Evolutionary conservation across 2,888 invertebrate species (phyloP).

Genomic region (Nemurella pictetii): DNA sequence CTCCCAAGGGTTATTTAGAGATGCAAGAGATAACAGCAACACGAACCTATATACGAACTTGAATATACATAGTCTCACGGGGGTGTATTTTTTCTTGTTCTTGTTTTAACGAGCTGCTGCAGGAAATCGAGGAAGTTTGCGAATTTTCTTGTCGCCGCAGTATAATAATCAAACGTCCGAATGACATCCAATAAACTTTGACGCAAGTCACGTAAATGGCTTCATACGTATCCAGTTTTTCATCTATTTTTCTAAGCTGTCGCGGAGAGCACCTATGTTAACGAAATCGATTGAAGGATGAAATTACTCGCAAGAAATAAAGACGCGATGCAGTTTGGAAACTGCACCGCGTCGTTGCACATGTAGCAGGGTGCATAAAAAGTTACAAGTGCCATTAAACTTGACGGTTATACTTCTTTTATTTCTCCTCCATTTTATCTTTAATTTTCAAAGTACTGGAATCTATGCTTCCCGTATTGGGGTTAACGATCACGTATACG

Average conservation of each 20-base stretch:
- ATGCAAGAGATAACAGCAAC: not conserved
- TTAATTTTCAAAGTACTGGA: not conserved
- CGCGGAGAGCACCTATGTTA: not conserved
- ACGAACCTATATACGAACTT: not conserved
- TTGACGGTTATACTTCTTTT: not conserved
- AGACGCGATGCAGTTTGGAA: not conserved
- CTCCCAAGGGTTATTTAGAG: not conserved
- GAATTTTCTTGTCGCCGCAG: not conserved
- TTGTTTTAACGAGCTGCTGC: not conserved
- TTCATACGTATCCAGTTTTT: not conserved
- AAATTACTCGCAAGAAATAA: not conserved
- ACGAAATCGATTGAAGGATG: not conserved
- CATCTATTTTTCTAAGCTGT: not conserved
- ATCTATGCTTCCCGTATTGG: not conserved
- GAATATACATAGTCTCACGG: not conserved
- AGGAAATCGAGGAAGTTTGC: not conserved
- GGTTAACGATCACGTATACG: slow-evolving; percentile 5
- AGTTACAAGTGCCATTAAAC: not conserved
- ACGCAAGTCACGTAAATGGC: not conserved
- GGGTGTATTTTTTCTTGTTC: not conserved
- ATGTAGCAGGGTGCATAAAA: not conserved
- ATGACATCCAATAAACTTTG: not conserved
- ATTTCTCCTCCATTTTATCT: not conserved
- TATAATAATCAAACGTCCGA: not conserved
- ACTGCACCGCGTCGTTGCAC: not conserved